phyloP scores from a whole-genome alignment of 2,113 vertebrate species.

The Thinocorus orbignyianus region DNA sequence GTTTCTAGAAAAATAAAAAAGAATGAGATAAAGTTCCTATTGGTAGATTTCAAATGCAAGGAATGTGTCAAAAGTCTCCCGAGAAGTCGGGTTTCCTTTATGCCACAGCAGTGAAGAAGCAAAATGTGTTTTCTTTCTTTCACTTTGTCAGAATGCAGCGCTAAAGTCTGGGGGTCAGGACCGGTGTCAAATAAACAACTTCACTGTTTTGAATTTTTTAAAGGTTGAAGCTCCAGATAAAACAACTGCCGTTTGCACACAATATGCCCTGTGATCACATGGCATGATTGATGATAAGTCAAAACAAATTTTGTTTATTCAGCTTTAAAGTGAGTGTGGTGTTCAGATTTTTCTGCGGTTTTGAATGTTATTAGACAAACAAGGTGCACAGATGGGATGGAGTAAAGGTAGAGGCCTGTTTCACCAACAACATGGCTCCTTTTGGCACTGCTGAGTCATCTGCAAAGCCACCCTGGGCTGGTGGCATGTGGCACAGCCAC shows the following conservation, averaged over 20 bases:
- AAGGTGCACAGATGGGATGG: slow-evolving; percentile 74
- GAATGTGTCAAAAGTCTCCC: slow-evolving; percentile 61
- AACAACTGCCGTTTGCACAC: slow-evolving; percentile 78
- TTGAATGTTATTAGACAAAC: slow-evolving; percentile 79
- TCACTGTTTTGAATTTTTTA: slow-evolving; percentile 83
- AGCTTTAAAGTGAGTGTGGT: slow-evolving; percentile 78
- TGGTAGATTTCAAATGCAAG: slow-evolving; percentile 59
- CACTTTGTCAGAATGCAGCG: slow-evolving; percentile 73
- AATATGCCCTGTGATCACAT: slow-evolving; percentile 77
- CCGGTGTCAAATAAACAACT: slow-evolving; percentile 80
- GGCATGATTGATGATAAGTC: slow-evolving; percentile 83
- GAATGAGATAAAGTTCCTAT: slow-evolving; percentile 47
- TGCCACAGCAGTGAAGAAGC: slow-evolving; percentile 67
- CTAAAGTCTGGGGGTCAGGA: slow-evolving; percentile 74
- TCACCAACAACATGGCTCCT: slow-evolving; percentile 59
- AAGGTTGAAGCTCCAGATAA: slow-evolving; percentile 79
- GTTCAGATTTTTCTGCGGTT: slow-evolving; percentile 71
- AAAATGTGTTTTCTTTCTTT: slow-evolving; percentile 77
- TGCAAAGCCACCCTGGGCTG: neutral
- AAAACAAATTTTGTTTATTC: slow-evolving; percentile 81
- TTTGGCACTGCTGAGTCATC: slow-evolving; percentile 57
- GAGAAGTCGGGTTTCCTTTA: slow-evolving; percentile 64
- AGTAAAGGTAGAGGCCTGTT: slow-evolving; percentile 67
- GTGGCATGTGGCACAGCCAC: neutral
- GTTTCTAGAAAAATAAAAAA: slow-evolving; percentile 68